Evolutionary conservation across 2,888 invertebrate species (phyloP).

Genomic region (Amblyjoppa proteus): DNA sequence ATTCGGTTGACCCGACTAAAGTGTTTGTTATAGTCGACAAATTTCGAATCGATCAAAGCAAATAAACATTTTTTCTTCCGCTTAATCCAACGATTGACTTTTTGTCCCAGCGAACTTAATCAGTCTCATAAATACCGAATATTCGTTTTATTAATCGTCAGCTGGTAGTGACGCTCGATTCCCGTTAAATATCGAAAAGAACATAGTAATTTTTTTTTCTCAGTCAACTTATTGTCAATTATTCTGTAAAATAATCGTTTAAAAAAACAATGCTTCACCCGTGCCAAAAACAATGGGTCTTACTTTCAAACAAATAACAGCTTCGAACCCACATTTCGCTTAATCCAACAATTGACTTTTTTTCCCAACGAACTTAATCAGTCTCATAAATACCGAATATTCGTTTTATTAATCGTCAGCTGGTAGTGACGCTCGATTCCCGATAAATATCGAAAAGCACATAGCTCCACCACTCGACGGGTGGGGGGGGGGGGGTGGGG

Average conservation of each 20-base stretch:
- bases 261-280: no score
- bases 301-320: no score
- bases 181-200: slow-evolving; percentile 50
- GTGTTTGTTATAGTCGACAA: no score
- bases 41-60: no score
- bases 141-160: slow-evolving; percentile 5
- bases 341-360: background rate
- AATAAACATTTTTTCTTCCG: no score
- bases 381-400: background rate
- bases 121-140: background rate
- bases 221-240: no score
- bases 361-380: background rate
- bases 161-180: background rate
- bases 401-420: slow-evolving; percentile 5
- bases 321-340: no score
- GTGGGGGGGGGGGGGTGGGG: no score
- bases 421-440: background rate
- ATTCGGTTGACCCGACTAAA: no score
- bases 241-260: no score
- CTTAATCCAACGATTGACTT: background rate
- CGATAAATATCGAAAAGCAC: slow-evolving; percentile 52
- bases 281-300: no score
- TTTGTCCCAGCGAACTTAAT: background rate
- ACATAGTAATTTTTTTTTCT: background rate
- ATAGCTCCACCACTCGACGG: slow-evolving; percentile 9